phyloP scores from a whole-genome alignment of 1,140 invertebrate species.

The Apis mellifera region Amel_HAv3.1 CM009931.2:12485501-12486000 shows the following conservation, averaged over 20 bases:
- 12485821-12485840: conserved; percentile 23
- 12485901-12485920: conserved; percentile 43
- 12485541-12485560: background rate
- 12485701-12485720: background rate
- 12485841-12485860: conserved; percentile 52
- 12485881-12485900: conserved; percentile 50
- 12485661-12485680: background rate
- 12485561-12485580: background rate
- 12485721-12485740: background rate
- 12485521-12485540: conserved; percentile 22
- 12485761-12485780: conserved; percentile 1
- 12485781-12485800: background rate
- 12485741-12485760: background rate
- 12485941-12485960: background rate
- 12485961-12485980: background rate
- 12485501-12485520: background rate
- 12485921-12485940: background rate
- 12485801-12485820: background rate
- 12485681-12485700: background rate
- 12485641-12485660: background rate
- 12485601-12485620: conserved; percentile 10
- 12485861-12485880: conserved; percentile 55
- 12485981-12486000: background rate
- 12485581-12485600: background rate
- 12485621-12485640: background rate